Evolutionary conservation across 2,113 vertebrate genomes (phyloP).

Genomic region (Zonotrichia leucophrys): DNA sequence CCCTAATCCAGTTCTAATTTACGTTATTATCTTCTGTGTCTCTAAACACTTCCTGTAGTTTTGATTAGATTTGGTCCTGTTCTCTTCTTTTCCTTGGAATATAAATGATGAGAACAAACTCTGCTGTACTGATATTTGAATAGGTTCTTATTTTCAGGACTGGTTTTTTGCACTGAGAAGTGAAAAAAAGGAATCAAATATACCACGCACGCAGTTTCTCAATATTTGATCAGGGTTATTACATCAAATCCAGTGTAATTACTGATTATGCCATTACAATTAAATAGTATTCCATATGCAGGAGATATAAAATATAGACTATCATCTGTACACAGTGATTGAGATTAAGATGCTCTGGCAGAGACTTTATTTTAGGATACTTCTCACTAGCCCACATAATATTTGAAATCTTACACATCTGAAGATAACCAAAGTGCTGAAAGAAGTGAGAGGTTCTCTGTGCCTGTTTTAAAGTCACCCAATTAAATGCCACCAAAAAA

Average conservation of each 20-base stretch:
- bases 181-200: not conserved
- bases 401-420: not conserved
- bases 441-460: not conserved
- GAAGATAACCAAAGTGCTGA: not conserved
- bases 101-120: not conserved
- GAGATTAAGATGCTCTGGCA: not conserved
- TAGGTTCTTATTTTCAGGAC: not conserved
- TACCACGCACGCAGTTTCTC: not conserved
- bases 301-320: not conserved
- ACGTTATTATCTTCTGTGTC: conserved; percentile 43
- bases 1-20: conserved; percentile 55
- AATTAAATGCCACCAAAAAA: not conserved
- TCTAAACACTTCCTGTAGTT: conserved; percentile 45
- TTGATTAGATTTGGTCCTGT: conserved; percentile 3
- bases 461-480: not conserved
- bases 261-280: not conserved
- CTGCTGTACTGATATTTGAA: not conserved
- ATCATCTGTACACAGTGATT: not conserved
- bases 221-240: not conserved
- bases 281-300: not conserved
- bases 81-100: conserved; percentile 29
- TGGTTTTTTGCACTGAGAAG: not conserved
- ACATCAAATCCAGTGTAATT: not conserved
- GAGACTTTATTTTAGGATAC: not conserved
- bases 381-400: not conserved